Percentiles rank a stretch among this genome's conserved stretches.
Conservation (phyloP, 2,113 vertebrate species). For the Ascaphus truei region DNA sequence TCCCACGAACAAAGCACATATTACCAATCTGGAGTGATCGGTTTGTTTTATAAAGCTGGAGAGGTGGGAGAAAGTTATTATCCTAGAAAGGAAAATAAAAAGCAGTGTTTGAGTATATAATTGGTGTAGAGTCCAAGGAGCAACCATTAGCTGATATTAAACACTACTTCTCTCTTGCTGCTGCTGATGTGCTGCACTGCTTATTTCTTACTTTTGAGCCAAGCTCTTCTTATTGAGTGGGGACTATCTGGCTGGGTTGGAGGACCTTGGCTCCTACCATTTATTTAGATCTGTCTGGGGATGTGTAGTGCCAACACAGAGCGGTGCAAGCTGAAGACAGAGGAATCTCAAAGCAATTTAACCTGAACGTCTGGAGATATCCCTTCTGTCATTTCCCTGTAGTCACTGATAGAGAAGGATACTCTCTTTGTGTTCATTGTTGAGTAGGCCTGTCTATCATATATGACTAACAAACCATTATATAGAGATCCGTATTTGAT, state of each 20-base stretch:
- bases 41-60: background rate
- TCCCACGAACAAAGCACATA: conserved; percentile 31
- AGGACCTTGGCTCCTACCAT: background rate
- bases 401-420: no score
- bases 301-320: background rate
- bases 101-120: background rate
- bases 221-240: background rate
- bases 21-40: conserved; percentile 20
- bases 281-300: background rate
- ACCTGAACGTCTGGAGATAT: background rate
- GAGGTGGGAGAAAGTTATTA: background rate
- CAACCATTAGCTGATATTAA: background rate
- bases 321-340: background rate
- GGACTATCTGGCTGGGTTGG: background rate
- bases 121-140: conserved; percentile 7
- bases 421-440: no score
- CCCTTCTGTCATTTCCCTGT: background rate
- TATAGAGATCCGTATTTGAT: no score
- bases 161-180: background rate
- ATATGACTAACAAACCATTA: no score
- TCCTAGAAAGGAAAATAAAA: background rate
- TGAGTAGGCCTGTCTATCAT: no score
- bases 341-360: background rate
- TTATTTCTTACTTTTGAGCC: background rate
- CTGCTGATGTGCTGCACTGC: background rate